Evolutionary conservation across 1,140 invertebrate species (phyloP), one percentile per base, ranked within the genome.

Genomic region (Brachionus calyciflorus): DNA sequence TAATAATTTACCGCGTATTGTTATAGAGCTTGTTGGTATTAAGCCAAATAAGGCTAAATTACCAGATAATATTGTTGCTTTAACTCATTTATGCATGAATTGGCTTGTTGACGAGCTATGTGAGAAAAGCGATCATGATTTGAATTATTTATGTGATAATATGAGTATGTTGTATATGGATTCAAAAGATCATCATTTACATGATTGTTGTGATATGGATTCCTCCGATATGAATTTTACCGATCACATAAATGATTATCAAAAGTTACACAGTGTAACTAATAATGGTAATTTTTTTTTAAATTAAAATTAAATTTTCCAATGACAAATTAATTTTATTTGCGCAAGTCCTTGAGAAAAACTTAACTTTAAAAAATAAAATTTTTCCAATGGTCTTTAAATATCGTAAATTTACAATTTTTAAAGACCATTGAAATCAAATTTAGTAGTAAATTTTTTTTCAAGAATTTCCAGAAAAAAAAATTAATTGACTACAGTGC

Each of bases 131-230:
- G 33, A 51, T 41, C 33, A 49, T 5, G 37, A 49, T 7, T 17
- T 73, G 0, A 55, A 73, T 49, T 19, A 73, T 17, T 30, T 73
- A 0, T 73, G 69, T 55, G 46, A 49, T 26, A 53, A 73, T 21
- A 21, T 73, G 30, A 73, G 40, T 30, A 51, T 76, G 49, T 46
- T 76, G 24, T 76, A 76, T 21, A 30, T 76, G 33, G 49, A 76
- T 30, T 6, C 17, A 17, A 65, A 41, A 6, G 73, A 76, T 76
- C 49, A 55, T 17, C 55, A 17, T n/a, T 49, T 76, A 33, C 49
- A 76, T 48, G 73, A 76, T 26, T 76, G 73, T 55, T 48, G 33
- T 46, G 33, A 57, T 24, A 76, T 76, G 73, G 73, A 76, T 19
- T 21, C 37, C 19, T 48, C 49, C 5, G 46, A 76, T 26, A 60